These are phyloP conservation scores for Natator depressus DNA, from an alignment of 2,113 vertebrate genomes.

Conservation along the genomic window DNA sequence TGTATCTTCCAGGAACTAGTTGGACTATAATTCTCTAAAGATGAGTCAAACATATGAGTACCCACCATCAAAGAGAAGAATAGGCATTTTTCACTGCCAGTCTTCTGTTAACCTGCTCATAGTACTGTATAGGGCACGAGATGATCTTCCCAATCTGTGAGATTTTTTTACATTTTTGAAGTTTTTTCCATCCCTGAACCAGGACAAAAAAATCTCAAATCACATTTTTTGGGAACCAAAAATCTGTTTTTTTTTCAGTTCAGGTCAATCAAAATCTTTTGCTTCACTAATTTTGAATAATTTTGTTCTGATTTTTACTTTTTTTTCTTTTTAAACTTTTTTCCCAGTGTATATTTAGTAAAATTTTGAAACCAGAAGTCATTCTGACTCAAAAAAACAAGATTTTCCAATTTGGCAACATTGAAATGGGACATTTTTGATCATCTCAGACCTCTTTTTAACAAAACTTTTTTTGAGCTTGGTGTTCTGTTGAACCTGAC, in stretches of 20 bases:
- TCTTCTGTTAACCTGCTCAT: background rate
- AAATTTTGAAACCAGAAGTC: background rate
- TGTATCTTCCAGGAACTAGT: background rate
- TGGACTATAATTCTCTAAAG: constrained; percentile 4
- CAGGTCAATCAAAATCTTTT: background rate
- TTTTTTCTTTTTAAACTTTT: background rate
- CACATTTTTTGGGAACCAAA: background rate
- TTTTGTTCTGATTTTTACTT: background rate
- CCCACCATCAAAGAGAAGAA: background rate
- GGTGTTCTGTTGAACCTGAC: background rate
- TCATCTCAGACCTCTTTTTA: background rate
- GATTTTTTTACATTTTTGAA: background rate
- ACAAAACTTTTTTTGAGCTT: background rate
- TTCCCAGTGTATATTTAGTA: background rate
- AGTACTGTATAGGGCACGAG: background rate
- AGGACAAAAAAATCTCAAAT: background rate
- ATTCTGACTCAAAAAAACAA: background rate
- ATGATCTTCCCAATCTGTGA: background rate
- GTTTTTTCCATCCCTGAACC: background rate
- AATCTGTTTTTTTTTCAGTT: background rate
- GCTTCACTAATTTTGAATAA: background rate
- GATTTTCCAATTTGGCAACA: background rate
- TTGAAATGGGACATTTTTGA: background rate
- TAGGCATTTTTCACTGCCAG: background rate
- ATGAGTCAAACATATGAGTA: background rate